These are phyloP conservation scores for Tragopan temminckii DNA, from an alignment of 2,797 vertebrate species.

Conservation along the genomic window DNA sequence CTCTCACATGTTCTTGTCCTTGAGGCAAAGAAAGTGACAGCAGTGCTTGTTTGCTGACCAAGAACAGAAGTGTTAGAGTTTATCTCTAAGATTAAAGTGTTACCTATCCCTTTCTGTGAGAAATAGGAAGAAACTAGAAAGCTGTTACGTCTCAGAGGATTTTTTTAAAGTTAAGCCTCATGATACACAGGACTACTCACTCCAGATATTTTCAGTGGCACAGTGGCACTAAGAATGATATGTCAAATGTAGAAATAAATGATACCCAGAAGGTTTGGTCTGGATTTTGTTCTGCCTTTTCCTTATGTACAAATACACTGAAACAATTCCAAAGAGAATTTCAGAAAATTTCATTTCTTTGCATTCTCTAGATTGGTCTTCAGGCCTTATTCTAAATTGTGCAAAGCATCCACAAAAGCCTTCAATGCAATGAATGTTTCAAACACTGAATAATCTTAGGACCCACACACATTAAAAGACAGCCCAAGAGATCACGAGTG, in stretches of 20 bases:
- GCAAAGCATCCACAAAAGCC: not conserved
- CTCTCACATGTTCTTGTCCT: not conserved
- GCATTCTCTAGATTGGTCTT: rapidly evolving
- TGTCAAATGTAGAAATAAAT: not conserved
- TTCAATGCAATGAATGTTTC: not conserved
- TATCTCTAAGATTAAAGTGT: not conserved
- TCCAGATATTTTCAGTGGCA: not conserved
- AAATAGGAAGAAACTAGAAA: not conserved
- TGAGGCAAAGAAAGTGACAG: not conserved
- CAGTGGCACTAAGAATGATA: not conserved
- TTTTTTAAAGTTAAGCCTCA: not conserved
- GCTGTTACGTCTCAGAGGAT: not conserved
- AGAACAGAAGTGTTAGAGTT: not conserved
- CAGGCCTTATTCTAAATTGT: not conserved
- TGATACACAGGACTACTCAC: too few species aligned
- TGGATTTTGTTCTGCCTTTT: not conserved
- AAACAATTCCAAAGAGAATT: not conserved
- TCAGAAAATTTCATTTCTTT: not conserved
- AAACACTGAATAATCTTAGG: not conserved
- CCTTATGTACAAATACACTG: not conserved
- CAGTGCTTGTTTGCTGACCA: not conserved
- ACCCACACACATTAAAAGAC: not conserved
- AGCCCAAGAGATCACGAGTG: not conserved
- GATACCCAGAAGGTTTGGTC: not conserved
- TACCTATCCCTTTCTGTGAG: not conserved